These are phyloP conservation scores for Odontamblyopus lacepedii DNA, from an alignment of 2,797 vertebrate species.

Conservation along the genomic window DNA sequence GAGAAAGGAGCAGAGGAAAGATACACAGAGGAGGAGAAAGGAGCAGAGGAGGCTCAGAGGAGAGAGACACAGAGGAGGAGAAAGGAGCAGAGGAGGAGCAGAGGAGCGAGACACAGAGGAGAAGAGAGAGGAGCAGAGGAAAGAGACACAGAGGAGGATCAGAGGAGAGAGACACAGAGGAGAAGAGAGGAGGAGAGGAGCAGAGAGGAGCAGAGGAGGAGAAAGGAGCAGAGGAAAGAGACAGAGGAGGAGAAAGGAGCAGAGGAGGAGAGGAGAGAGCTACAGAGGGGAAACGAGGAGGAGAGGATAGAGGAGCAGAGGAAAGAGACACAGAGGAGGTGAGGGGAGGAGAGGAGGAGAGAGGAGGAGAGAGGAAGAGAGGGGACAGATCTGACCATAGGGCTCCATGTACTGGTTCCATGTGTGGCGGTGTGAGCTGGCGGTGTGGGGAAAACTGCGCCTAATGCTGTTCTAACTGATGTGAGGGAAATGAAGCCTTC, in stretches of 20 bases:
- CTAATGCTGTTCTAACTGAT: conserved; percentile 50
- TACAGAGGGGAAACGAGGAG: too few relatives aligned
- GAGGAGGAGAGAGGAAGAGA: not conserved
- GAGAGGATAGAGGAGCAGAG: too few relatives aligned
- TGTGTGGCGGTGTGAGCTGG: conserved; percentile 40
- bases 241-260: not conserved
- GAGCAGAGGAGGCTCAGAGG: too few relatives aligned
- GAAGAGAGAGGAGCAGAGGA: too few relatives aligned
- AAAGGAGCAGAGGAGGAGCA: too few relatives aligned
- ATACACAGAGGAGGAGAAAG: not conserved
- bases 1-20: not conserved
- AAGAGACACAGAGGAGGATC: too few relatives aligned
- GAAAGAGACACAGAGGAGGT: not conserved
- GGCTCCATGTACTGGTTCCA: conserved; percentile 44
- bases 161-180: too few relatives aligned
- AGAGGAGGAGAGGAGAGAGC: not conserved
- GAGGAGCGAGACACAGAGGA: too few relatives aligned
- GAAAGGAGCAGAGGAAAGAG: too few relatives aligned
- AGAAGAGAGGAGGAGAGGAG: too few relatives aligned
- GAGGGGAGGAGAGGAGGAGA: not conserved
- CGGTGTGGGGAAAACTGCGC: conserved; percentile 24
- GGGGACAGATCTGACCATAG: conserved; percentile 17
- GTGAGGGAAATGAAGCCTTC: conserved; percentile 41
- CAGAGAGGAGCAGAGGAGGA: not conserved
- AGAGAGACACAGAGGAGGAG: too few relatives aligned